Evolutionary conservation across 2,113 vertebrate species (phyloP).

Genomic region (Actinemys pallida): DNA sequence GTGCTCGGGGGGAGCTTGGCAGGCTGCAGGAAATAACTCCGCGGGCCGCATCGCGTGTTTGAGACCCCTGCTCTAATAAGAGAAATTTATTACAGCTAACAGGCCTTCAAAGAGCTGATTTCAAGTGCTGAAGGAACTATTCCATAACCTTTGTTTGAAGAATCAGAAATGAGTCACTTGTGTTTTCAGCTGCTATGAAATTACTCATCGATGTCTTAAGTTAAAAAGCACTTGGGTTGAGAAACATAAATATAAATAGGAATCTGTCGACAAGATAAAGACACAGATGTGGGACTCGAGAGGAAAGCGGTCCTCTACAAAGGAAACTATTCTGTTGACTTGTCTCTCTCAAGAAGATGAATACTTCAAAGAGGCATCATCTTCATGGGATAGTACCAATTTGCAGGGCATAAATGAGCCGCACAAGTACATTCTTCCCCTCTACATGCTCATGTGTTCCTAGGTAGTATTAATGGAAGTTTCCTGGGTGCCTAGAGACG

Average conservation of each 20-base stretch:
- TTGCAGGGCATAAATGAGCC: neutral
- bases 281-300: neutral
- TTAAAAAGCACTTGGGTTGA: neutral
- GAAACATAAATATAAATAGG: neutral
- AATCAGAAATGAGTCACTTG: neutral
- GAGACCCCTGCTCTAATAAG: neutral
- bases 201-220: neutral
- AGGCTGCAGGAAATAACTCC: too few relatives aligned
- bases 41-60: too few relatives aligned
- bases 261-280: neutral
- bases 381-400: fast-evolving
- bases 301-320: neutral
- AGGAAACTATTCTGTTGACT: neutral
- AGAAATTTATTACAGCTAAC: neutral
- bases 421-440: neutral
- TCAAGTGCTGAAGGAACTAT: neutral
- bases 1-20: too few relatives aligned
- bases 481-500: neutral
- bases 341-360: neutral
- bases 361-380: neutral
- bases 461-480: neutral
- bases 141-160: neutral
- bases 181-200: neutral
- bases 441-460: neutral
- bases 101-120: neutral